Conservation (phyloP, 2,113 vertebrate genomes). For the Mesitornis unicolor region DNA sequence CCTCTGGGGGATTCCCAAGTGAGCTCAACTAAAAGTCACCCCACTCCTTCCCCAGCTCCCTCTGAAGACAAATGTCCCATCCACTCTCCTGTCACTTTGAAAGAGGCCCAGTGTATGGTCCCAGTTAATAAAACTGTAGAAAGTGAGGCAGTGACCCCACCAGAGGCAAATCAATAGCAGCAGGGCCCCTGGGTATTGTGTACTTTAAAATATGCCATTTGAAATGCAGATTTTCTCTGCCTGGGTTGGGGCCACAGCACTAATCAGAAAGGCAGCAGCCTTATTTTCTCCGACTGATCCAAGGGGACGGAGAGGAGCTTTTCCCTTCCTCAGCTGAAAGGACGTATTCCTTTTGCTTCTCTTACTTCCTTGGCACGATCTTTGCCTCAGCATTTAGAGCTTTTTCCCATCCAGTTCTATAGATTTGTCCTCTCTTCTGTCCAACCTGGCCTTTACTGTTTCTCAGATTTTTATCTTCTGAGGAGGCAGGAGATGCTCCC, state of each 20-base stretch:
- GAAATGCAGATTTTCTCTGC: slow-evolving; percentile 60
- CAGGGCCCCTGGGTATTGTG: slow-evolving; percentile 44
- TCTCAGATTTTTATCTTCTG: background rate
- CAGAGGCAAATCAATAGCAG: slow-evolving; percentile 59
- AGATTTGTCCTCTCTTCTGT: background rate
- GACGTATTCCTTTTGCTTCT: background rate
- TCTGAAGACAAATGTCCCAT: slow-evolving; percentile 2
- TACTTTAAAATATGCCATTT: slow-evolving; percentile 66
- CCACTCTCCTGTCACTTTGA: slow-evolving; percentile 21
- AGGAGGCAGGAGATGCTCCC: background rate
- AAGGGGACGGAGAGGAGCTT: slow-evolving; percentile 26
- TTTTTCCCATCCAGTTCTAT: background rate
- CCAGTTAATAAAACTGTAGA: slow-evolving; percentile 57
- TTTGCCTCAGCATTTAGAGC: background rate
- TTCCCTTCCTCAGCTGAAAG: background rate
- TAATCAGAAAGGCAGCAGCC: slow-evolving; percentile 48
- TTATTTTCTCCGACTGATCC: slow-evolving; percentile 37
- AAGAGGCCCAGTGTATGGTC: slow-evolving; percentile 9
- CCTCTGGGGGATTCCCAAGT: background rate
- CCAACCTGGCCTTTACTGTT: background rate
- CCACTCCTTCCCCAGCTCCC: background rate
- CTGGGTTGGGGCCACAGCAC: slow-evolving; percentile 9
- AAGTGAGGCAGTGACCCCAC: slow-evolving; percentile 59
- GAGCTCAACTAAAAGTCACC: slow-evolving; percentile 10
- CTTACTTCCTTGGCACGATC: background rate